Percentiles rank a stretch among this genome's conserved stretches.
phyloP scores from a whole-genome alignment of 2,888 invertebrate species.

The Lasioglossum lativentre region DNA sequence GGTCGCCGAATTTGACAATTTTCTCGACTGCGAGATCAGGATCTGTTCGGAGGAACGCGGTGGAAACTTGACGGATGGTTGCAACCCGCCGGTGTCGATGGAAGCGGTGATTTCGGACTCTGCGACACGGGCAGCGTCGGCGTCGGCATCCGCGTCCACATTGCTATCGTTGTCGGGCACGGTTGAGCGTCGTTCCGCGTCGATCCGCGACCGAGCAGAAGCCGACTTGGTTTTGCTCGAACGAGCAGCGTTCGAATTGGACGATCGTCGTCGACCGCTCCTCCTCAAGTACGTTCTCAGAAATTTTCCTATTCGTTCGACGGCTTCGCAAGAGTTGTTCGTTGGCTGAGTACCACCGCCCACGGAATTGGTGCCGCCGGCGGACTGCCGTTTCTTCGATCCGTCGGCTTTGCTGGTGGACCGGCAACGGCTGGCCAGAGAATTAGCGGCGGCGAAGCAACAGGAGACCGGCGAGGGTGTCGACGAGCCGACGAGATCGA shows the following conservation, averaged over 20 bases:
- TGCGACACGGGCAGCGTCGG: not conserved
- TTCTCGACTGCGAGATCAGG: not conserved
- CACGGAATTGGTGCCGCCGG: not conserved
- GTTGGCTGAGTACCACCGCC: constrained; percentile 30
- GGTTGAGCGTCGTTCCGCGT: not conserved
- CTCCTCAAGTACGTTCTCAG: constrained; percentile 74
- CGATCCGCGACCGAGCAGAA: not conserved
- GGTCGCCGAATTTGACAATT: not conserved
- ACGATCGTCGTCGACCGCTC: not conserved
- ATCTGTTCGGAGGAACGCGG: not conserved
- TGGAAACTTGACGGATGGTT: constrained; percentile 6
- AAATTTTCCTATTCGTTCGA: constrained; percentile 80
- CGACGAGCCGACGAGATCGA: constrained; percentile 76
- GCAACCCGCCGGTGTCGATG: not conserved
- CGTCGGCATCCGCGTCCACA: not conserved
- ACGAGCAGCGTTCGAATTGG: not conserved
- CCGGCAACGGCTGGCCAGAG: constrained; percentile 55
- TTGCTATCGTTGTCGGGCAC: not conserved
- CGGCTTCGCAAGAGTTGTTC: constrained; percentile 76
- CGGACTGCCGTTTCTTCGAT: constrained; percentile 43
- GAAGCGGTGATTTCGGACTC: not conserved
- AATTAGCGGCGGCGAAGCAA: constrained; percentile 80
- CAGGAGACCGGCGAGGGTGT: constrained; percentile 83
- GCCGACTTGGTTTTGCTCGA: not conserved
- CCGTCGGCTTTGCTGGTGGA: constrained; percentile 28